A percentile compares a stretch with the other conserved stretches of the same genome.
phyloP scores from a whole-genome alignment of 2,113 vertebrate species.

The Lipotes vexillifer region DNA sequence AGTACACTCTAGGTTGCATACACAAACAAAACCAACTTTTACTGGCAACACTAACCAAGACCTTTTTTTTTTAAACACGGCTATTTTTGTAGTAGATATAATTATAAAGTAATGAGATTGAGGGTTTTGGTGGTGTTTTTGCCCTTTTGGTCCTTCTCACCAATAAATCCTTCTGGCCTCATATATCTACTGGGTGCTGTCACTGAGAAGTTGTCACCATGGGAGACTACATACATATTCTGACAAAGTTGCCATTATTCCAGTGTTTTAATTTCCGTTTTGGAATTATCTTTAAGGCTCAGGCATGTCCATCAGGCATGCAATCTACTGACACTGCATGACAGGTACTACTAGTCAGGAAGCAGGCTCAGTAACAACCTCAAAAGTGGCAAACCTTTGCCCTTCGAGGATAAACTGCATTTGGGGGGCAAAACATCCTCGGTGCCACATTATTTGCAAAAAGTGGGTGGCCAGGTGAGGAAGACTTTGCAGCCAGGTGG shows the following conservation, averaged over 20 bases:
- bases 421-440: background rate
- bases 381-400: background rate
- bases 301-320: background rate
- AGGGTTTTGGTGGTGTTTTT: background rate
- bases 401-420: background rate
- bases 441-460: background rate
- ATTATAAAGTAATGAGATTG: background rate
- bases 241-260: background rate
- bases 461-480: background rate
- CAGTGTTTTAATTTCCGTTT: background rate
- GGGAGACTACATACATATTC: background rate
- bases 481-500: background rate
- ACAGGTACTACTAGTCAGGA: background rate
- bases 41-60: background rate
- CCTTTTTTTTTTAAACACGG: background rate
- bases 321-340: background rate
- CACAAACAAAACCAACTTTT: background rate
- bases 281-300: background rate
- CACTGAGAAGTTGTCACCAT: background rate
- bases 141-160: background rate
- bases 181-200: background rate
- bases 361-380: background rate
- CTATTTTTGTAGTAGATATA: background rate
- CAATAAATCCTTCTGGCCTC: background rate
- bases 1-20: background rate